Conservation (phyloP, 2,888 invertebrate species). For the Stenodema calcarata region DNA sequence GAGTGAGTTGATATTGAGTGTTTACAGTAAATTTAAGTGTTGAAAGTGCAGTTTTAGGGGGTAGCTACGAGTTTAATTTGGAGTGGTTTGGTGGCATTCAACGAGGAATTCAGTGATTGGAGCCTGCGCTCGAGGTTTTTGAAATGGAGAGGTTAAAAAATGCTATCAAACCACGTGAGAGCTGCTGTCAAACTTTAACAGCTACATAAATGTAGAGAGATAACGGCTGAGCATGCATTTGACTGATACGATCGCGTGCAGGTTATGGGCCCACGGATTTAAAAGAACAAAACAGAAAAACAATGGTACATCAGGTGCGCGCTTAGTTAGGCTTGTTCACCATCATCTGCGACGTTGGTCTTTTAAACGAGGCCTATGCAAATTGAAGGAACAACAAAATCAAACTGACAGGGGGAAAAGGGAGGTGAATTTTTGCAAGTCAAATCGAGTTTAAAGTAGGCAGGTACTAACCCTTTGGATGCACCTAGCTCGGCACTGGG, state of each 20-base stretch:
- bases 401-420: slow-evolving; percentile 28
- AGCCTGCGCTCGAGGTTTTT: too few relatives aligned
- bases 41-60: too few relatives aligned
- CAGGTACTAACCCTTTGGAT: slow-evolving; percentile 70
- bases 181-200: too few relatives aligned
- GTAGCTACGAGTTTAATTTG: too few relatives aligned
- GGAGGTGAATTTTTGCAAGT: slow-evolving; percentile 25
- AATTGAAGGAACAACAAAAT: slow-evolving; percentile 36
- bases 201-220: too few relatives aligned
- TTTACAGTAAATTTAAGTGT: too few relatives aligned
- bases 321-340: slow-evolving; percentile 31
- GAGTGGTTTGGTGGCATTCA: too few relatives aligned
- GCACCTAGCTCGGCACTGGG: slow-evolving; percentile 76
- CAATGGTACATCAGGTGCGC: slow-evolving; percentile 4
- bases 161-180: too few relatives aligned
- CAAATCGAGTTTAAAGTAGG: slow-evolving; percentile 32
- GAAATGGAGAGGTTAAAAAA: too few relatives aligned
- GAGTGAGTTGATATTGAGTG: too few relatives aligned
- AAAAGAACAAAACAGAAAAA: not conserved
- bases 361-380: slow-evolving; percentile 39
- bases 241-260: not conserved
- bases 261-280: not conserved
- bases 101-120: too few relatives aligned
- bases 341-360: slow-evolving; percentile 30
- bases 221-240: too few relatives aligned